Evolutionary conservation across 2,113 vertebrate genomes (phyloP).

Genomic region (Rafetus swinhoei): DNA sequence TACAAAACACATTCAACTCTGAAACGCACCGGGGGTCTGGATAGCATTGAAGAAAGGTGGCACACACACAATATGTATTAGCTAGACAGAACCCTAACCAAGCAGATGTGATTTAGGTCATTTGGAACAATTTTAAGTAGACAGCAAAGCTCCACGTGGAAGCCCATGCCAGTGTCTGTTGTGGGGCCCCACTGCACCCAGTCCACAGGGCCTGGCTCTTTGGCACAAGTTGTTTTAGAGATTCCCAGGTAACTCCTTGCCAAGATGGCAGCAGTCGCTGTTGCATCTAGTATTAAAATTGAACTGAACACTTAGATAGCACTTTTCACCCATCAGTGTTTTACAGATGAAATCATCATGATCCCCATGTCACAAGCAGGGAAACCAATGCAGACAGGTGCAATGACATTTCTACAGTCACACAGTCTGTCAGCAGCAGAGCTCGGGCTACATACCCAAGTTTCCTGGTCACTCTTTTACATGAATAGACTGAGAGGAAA

Average conservation of each 20-base stretch:
- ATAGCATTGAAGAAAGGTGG: not conserved
- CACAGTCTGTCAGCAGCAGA: accelerated
- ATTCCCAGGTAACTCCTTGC: not conserved
- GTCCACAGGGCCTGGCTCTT: not conserved
- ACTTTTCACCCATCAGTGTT: not conserved
- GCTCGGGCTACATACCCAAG: not conserved
- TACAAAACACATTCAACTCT: not conserved
- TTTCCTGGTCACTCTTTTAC: not conserved
- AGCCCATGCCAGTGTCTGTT: not conserved
- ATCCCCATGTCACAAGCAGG: not conserved
- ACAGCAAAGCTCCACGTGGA: not conserved
- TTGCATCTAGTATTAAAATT: not conserved
- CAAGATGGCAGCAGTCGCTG: not conserved
- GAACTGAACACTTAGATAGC: not conserved
- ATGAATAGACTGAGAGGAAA: no score
- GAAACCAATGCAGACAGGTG: not conserved
- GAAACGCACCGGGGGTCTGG: not conserved
- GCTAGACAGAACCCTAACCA: accelerated
- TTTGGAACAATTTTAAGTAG: not conserved
- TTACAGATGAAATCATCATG: not conserved
- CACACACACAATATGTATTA: not conserved
- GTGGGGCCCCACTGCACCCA: not conserved
- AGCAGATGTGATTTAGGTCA: not conserved
- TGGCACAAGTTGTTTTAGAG: not conserved
- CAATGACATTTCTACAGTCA: not conserved